Percentiles rank a stretch among this genome's conserved stretches.
These are phyloP conservation scores for Pelosia muscerda DNA, from an alignment of 2,888 invertebrate genomes.

Conservation along the genomic window DNA sequence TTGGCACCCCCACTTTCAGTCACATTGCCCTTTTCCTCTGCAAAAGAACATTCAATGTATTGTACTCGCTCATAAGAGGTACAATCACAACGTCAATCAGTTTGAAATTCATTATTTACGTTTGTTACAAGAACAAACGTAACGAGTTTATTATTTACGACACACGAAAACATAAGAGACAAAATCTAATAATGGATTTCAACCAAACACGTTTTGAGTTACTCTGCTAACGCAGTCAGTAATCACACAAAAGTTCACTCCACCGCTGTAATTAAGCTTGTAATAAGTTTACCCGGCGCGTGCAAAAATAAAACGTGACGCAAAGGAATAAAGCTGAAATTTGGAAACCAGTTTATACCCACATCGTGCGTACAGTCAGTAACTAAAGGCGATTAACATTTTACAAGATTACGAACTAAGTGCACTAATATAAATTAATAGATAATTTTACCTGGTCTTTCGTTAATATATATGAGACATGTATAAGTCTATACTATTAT, in stretches of 20 bases:
- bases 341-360: background rate
- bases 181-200: conserved; percentile 13
- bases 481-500: background rate
- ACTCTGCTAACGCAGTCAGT: background rate
- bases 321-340: background rate
- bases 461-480: background rate
- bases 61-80: conserved; percentile 14
- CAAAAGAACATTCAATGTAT: conserved; percentile 52
- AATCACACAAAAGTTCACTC: conserved; percentile 7
- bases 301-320: background rate
- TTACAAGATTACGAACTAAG: background rate
- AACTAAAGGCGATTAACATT: background rate
- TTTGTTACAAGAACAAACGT: background rate
- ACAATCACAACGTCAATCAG: background rate
- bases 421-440: background rate
- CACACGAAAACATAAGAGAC: background rate
- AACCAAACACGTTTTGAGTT: conserved; percentile 6
- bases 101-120: background rate
- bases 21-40: conserved; percentile 79
- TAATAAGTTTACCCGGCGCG: background rate
- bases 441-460: background rate
- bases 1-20: conserved; percentile 75
- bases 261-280: background rate
- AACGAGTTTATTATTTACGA: conserved; percentile 1
- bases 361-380: background rate